A percentile compares a stretch with the other conserved stretches of the same genome.
Evolutionary conservation across 1,140 invertebrate species (phyloP).

Genomic region (Luehdorfia chinensis): DNA sequence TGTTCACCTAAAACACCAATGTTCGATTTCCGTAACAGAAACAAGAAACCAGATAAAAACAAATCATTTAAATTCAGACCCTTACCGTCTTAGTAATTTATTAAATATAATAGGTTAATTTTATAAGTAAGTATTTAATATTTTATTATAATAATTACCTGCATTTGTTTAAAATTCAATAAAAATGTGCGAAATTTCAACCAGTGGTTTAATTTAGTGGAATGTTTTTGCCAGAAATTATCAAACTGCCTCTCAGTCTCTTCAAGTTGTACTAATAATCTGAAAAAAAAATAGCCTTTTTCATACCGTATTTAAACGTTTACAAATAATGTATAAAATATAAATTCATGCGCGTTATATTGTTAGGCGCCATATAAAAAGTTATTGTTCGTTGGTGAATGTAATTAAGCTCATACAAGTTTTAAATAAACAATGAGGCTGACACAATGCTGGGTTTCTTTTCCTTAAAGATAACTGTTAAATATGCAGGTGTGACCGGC

Average conservation of each 20-base stretch:
- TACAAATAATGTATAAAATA: too few relatives aligned
- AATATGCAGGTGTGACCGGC: too few relatives aligned
- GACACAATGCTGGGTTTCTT: too few relatives aligned
- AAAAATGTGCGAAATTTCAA: constrained; percentile 91
- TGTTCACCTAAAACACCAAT: constrained; percentile 61
- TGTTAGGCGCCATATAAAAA: too few relatives aligned
- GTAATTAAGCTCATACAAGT: too few relatives aligned
- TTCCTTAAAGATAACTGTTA: too few relatives aligned
- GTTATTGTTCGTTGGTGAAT: too few relatives aligned
- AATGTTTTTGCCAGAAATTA: constrained; percentile 95
- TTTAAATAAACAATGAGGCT: too few relatives aligned
- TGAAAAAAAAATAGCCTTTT: constrained; percentile 57
- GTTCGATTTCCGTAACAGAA: constrained; percentile 59
- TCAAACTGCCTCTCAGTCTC: constrained; percentile 97
- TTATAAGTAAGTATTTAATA: constrained; percentile 17
- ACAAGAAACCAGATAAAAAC: constrained; percentile 29
- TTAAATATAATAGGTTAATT: constrained; percentile 8
- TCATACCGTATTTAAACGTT: too few relatives aligned
- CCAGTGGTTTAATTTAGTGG: constrained; percentile 91
- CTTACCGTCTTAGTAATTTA: constrained; percentile 25
- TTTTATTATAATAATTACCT: constrained; percentile 67
- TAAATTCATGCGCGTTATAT: too few relatives aligned
- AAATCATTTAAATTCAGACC: constrained; percentile 58
- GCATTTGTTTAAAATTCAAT: constrained; percentile 74
- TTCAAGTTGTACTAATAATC: constrained; percentile 94